Evolutionary conservation across 2,113 vertebrate species (phyloP), one percentile per base, ranked within the genome.

Genomic region (Triplophysa tibetana): DNA sequence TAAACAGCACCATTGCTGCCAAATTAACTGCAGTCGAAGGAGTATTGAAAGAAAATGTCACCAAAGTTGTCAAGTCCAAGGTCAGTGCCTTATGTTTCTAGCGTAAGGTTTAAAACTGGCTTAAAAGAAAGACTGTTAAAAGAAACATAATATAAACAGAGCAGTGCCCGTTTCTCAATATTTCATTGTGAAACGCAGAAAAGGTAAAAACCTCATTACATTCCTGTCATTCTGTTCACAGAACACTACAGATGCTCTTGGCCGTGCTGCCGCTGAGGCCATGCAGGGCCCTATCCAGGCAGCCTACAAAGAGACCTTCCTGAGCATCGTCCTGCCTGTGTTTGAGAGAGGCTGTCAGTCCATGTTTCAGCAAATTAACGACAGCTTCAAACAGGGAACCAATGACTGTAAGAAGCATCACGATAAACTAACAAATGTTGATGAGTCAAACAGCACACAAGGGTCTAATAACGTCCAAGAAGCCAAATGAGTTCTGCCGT

Each of bases 351-450:
- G 95, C 88, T 99, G 97, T 86, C 98, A 99, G 91, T 95, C 97
- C 85, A 98, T 99, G 97, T 98, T 99, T 88, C 97, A 98, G 87
- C 98, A 99, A 79, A 99, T 99, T 91, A 98, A 99, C 23, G 96
- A 98, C 88, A 98, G 96, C 90, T 99, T 99, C 90, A 97, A 97
- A 80, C 94, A 97, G 88, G 98, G 98, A 78, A 99, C 98, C 0
- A 94, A 97, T 65, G 98, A 99, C 87, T 99, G 98, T 99, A 92
- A 95, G 95, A 89, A 21, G 52, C 45, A 23, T 9, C 14, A 26
- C 2, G n/a, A 9, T 58, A 6, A 21, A 58, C 17, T 21, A 7
- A 38, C 33, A 38, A 38, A 38, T 38, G 33, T 38, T 38, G 33
- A 38, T 38, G 7, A 7, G 33, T 6, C 33, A 38, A 38, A 38